These are phyloP conservation scores for Erpetoichthys calabaricus DNA, from an alignment of 2,797 vertebrate species.

Conservation along the genomic window DNA sequence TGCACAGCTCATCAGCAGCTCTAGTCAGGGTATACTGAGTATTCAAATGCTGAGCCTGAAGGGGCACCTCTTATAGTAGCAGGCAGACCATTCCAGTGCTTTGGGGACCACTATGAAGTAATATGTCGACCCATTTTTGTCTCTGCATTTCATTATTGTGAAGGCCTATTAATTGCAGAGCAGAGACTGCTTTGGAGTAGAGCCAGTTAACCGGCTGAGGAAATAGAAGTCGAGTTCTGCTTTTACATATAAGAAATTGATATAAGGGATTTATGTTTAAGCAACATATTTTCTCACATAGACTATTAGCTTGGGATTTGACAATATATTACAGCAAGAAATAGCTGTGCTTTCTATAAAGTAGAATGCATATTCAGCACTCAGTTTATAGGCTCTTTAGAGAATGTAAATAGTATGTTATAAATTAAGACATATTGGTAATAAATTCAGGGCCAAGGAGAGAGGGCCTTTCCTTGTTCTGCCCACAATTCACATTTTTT, in stretches of 20 bases:
- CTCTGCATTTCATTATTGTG: too few species aligned
- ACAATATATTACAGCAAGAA: constrained; percentile 29
- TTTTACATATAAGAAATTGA: not conserved
- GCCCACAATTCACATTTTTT: constrained; percentile 50
- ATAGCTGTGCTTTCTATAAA: constrained; percentile 62
- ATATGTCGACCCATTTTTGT: too few species aligned
- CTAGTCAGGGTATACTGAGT: too few species aligned
- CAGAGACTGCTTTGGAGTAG: too few species aligned
- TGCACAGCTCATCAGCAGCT: too few species aligned
- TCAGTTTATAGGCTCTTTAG: constrained; percentile 60
- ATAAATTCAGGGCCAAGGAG: constrained; percentile 58
- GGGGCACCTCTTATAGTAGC: too few species aligned
- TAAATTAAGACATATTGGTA: constrained; percentile 60
- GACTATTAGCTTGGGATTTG: not conserved
- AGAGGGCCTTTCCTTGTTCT: constrained; percentile 37
- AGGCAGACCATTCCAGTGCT: too few species aligned
- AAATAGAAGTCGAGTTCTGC: not conserved
- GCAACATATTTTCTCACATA: not conserved
- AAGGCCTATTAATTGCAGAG: too few species aligned
- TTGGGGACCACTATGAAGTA: too few species aligned
- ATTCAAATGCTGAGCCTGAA: too few species aligned
- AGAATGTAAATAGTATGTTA: constrained; percentile 55
- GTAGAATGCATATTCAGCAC: constrained; percentile 64
- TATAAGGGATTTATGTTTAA: not conserved
- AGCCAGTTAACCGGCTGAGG: too few species aligned